Evolutionary conservation across 2,888 invertebrate genomes (phyloP).

Genomic region (Deroplatys truncata): DNA sequence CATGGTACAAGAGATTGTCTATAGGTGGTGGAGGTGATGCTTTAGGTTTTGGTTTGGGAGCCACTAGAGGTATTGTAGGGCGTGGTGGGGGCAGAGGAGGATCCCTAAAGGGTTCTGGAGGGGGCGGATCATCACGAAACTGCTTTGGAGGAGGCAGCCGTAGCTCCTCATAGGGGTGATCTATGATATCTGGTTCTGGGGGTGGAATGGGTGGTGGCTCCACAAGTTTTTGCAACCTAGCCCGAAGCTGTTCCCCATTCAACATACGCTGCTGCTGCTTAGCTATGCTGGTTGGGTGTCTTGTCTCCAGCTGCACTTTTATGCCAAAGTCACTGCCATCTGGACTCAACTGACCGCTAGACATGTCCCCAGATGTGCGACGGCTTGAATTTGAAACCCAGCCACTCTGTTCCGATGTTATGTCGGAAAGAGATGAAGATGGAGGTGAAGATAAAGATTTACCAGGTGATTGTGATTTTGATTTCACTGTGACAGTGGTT

Average conservation of each 20-base stretch:
- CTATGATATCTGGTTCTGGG: constrained; percentile 17
- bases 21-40: constrained; percentile 41
- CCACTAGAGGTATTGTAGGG: constrained; percentile 3
- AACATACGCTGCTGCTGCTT: constrained; percentile 23
- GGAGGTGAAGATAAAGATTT: constrained; percentile 29
- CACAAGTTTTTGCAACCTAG: constrained; percentile 60
- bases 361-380: constrained; percentile 49
- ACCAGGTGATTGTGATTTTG: constrained; percentile 27
- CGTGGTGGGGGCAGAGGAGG: constrained; percentile 38
- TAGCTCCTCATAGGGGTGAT: constrained; percentile 55
- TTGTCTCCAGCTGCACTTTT: not conserved
- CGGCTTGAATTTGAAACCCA: constrained; percentile 73
- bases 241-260: constrained; percentile 61
- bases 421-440: constrained; percentile 41
- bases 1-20: constrained; percentile 76
- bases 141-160: constrained; percentile 76
- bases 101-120: constrained; percentile 67
- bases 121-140: constrained; percentile 75
- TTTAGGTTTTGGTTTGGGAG: constrained; percentile 15
- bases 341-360: constrained; percentile 42
- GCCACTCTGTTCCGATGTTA: constrained; percentile 77
- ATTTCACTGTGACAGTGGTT: constrained; percentile 22
- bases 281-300: not conserved
- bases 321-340: constrained; percentile 29
- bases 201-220: constrained; percentile 32